Evolutionary conservation across 2,113 vertebrate species (phyloP).

Genomic region (Acrocephalus arundinaceus): DNA sequence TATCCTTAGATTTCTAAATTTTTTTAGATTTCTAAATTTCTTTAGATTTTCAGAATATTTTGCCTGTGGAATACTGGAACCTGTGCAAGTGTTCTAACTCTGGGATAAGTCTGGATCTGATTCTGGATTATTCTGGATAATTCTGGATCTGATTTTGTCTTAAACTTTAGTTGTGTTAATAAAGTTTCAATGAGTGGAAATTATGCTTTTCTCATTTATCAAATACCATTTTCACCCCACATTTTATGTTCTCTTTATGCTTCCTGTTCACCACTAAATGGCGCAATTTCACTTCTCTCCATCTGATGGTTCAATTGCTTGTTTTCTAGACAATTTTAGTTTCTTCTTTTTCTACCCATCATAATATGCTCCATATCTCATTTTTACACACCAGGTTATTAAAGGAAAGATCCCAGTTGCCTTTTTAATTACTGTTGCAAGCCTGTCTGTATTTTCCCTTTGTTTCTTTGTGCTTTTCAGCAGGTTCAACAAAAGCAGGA

Average conservation of each 20-base stretch:
- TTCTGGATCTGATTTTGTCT: neutral
- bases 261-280: neutral
- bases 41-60: neutral
- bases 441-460: neutral
- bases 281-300: neutral
- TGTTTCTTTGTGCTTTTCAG: neutral
- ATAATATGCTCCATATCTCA: neutral
- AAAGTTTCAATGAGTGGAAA: neutral
- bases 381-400: neutral
- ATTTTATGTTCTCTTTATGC: neutral
- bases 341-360: neutral
- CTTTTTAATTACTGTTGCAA: neutral
- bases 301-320: neutral
- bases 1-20: neutral
- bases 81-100: accelerated
- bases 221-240: neutral
- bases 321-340: neutral
- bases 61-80: neutral
- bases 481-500: neutral
- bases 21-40: neutral
- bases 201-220: neutral
- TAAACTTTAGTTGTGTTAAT: neutral
- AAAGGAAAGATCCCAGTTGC: neutral
- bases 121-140: neutral
- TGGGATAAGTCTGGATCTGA: neutral